Evolutionary conservation across 2,888 invertebrate genomes (phyloP), one percentile per base, ranked within the genome.

Genomic region (Gymnosoma rotundatum): DNA sequence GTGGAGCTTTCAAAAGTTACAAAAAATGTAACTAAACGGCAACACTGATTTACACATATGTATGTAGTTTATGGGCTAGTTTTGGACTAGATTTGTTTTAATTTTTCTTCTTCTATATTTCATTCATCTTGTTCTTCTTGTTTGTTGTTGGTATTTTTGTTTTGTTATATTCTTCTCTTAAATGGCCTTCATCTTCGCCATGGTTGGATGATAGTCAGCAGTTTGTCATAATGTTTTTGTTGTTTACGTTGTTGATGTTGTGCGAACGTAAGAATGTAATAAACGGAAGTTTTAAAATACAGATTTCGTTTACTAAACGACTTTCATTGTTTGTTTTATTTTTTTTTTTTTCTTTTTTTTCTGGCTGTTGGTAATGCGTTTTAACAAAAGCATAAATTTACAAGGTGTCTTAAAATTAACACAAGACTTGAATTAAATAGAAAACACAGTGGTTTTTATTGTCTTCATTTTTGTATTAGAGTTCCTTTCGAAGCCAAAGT

Each of bases 131-230:
- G 32, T 66, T 50, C 9, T 58, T 18, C 18, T 42, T 74, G 54
- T 48, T 32, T 18, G 25, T 42, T 74, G 54, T 48, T 32, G 20
- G 32, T 20, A 18, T 45, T 54, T 42, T 45, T 2, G 2, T 32
- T 32, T 32, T 32, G 32, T 36, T 56, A 4, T 58, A 6, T 42
- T 18, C 42, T 66, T 25, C 36, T 63, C 48, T 61, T 10, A 25
- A 64, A 58, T 76, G 81, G 18, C 81, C 81, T 82, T 82, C 81
- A 76, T 76, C 58, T 70, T 76, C 72, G 38, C 56, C 64, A 76
- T 67, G 50, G 58, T 52, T 67, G 50, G 66, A 76, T 76, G 76
- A 50, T 66, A 54, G 38, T 48, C 58, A 69, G 75, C 56, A 45
- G 74, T 66, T 64, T 64, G n/a, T 32, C 6, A 32, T 32, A 8